Base-by-base conservation (phyloP, 2,888 invertebrate species). In the Brachypalpus laphriformis region DNA sequence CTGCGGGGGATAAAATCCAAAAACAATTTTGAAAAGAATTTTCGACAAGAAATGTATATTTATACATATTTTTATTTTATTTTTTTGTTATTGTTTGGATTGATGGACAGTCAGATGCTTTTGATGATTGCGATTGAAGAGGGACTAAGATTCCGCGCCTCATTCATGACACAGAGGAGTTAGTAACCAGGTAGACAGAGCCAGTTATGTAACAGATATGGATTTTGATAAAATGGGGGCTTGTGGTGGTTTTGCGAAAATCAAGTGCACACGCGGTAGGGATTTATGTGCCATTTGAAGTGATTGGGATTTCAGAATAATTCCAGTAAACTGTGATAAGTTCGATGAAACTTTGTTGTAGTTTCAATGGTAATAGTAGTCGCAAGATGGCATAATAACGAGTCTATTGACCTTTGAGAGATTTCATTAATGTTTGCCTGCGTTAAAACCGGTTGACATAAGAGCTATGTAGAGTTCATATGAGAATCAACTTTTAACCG, bases 101-200 rank as follows among this genome's bases (percentile, higher is more conserved):
- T 61, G 54, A 47, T 65, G 51, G 77, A 77, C 82, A 61, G 18
- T 0, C n/a, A 71, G 57, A 78, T 78, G 71, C 66, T 28, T 78
- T 51, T 34, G 7, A 1, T 47, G 49, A 65, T 54, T 47, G 18
- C 18, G 34, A 65, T 47, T 42, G n/a, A 54, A 47, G 71, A 25
- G 18, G 2, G 25, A 16, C 18, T 45, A 71, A 54, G 34, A 8
- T 22, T 1, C 45, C 2, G 11, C 6, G 31, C 11, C 14, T 61
- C 37, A 45, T 14, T 16, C 8, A 45, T 14, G 25, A 22, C 4
- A 45, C 8, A 18, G 34, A 42, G 59, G 42, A 22, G 57, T 40
- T 82, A 51, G 82, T 72, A 78, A 82, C 82, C 18, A 66, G 8
- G 54, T 75, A 54, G 28, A 28, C n/a, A 42, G 34, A 40, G 59